Percentiles rank a stretch among this genome's conserved stretches.
Evolutionary conservation across 2,113 vertebrate species (phyloP).

Genomic region (Capreolus pygargus): DNA sequence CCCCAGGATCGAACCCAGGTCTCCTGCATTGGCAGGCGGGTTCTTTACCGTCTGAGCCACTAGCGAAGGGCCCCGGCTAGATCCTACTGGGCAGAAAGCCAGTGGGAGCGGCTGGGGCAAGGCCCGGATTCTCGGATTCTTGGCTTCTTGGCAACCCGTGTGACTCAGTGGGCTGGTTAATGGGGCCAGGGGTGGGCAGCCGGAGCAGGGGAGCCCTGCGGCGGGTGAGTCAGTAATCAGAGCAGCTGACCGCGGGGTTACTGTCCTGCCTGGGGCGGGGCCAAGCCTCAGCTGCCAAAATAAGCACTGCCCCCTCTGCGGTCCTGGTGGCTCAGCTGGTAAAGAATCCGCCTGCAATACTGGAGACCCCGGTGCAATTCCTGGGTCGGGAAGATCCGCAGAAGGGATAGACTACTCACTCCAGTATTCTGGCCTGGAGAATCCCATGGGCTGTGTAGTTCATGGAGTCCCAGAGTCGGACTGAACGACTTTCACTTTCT

Average conservation of each 20-base stretch:
- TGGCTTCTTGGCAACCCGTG: not conserved
- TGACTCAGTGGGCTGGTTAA: slow-evolving; percentile 20
- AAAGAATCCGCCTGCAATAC: not conserved
- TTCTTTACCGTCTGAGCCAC: not conserved
- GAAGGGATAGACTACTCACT: not conserved
- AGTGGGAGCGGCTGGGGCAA: not conserved
- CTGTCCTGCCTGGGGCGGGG: not conserved
- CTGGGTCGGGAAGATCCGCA: not conserved
- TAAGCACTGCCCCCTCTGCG: not conserved
- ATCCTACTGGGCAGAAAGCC: not conserved
- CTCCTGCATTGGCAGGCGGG: not conserved
- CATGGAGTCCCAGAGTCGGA: not conserved
- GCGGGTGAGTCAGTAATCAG: not conserved
- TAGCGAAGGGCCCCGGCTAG: not conserved
- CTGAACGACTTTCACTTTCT: not conserved
- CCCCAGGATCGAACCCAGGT: not conserved
- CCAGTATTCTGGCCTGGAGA: not conserved
- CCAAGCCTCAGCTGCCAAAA: not conserved
- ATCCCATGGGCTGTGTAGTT: not conserved
- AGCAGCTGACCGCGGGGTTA: not conserved
- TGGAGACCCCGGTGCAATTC: not conserved
- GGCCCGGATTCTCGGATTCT: not conserved
- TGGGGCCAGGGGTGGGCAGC: not conserved
- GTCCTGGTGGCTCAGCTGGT: not conserved
- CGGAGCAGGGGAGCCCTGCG: not conserved